phyloP scores from a whole-genome alignment of 2,888 invertebrate species.

The Lasioglossum vierecki region DNA sequence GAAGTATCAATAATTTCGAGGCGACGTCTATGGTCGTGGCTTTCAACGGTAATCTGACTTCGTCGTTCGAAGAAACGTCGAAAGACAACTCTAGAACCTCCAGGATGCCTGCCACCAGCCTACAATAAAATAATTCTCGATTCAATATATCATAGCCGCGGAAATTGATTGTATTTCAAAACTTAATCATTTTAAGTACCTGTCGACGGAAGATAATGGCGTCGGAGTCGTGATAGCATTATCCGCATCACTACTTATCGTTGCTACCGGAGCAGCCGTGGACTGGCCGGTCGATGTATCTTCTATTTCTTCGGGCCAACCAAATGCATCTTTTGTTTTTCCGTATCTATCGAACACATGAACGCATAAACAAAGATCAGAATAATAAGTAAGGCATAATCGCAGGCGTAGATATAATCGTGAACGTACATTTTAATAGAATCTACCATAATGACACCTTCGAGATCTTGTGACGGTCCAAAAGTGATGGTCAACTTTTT shows the following conservation, averaged over 20 bases:
- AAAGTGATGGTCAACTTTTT: slow-evolving; percentile 94
- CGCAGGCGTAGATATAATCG: background rate
- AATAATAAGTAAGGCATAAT: background rate
- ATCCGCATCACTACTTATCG: slow-evolving; percentile 82
- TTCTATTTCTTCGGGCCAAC: slow-evolving; percentile 98
- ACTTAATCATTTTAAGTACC: slow-evolving; percentile 77
- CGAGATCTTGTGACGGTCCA: slow-evolving; percentile 93
- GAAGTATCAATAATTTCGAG: slow-evolving; percentile 88
- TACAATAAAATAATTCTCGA: slow-evolving; percentile 77
- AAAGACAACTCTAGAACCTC: slow-evolving; percentile 91
- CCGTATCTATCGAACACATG: slow-evolving; percentile 89
- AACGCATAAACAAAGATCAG: slow-evolving; percentile 25
- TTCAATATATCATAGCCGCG: background rate
- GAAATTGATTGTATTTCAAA: background rate
- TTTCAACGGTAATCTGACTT: slow-evolving; percentile 84
- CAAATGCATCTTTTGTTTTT: slow-evolving; percentile 97
- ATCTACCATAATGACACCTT: slow-evolving; percentile 96
- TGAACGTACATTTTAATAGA: slow-evolving; percentile 91
- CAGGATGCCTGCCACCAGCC: slow-evolving; percentile 88
- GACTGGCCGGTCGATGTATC: slow-evolving; percentile 86
- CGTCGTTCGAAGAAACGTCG: slow-evolving; percentile 85
- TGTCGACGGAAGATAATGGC: slow-evolving; percentile 87
- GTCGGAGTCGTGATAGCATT: slow-evolving; percentile 81
- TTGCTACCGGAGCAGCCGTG: slow-evolving; percentile 78
- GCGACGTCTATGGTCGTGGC: slow-evolving; percentile 88